Base-by-base conservation (phyloP, 2,113 vertebrate species). In the Coryphaenoides rupestris region DNA sequence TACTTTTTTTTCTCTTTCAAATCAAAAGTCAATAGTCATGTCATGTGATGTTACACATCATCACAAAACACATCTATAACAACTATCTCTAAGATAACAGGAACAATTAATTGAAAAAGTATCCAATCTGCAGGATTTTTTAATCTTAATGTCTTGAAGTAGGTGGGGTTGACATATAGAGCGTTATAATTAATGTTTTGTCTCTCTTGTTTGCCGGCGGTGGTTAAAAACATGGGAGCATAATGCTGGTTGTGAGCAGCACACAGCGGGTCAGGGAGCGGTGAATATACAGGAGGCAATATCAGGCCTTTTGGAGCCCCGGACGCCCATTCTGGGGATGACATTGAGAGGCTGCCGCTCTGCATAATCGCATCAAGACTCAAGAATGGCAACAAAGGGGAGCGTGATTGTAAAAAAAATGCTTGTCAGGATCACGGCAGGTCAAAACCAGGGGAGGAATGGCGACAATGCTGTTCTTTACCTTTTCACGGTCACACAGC, bases 391-490 rank as follows among this genome's bases (percentile, higher is more conserved):
- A 58, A 79, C 72, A 81, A 81, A 84, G 21, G 28, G 1, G 61
- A 69, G 55, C n/a, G 53, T 60, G 49, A 83, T 71, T 71, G 73
- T 83, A 54, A 63, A 76, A 75, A 69, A 46, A n/a, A 33, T 33
- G n/a, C 63, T 45, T 52, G 33, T 65, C 64, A 70, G 73, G 73
- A 76, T 60, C 65, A 72, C 19, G 22, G 68, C 14, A 45, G 73
- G 76, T 83, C 76, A 81, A 72, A 73, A n/a, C 28, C 60, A 75
- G 61, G 72, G 61, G 62, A 66, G 63, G 70, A 62, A 33, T n/a
- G 10, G 56, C 58, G 79, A 87, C 83, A 85, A 80, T 86, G 68
- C 15, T 17, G 17, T 83, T 75, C 80, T 83, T 85, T 83, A 75
- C 69, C 67, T 66, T 69, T 67, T 74, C 81, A 83, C 28, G 76